Evolutionary conservation across 2,113 vertebrate genomes (phyloP).

Genomic region (Cnemophilus loriae): DNA sequence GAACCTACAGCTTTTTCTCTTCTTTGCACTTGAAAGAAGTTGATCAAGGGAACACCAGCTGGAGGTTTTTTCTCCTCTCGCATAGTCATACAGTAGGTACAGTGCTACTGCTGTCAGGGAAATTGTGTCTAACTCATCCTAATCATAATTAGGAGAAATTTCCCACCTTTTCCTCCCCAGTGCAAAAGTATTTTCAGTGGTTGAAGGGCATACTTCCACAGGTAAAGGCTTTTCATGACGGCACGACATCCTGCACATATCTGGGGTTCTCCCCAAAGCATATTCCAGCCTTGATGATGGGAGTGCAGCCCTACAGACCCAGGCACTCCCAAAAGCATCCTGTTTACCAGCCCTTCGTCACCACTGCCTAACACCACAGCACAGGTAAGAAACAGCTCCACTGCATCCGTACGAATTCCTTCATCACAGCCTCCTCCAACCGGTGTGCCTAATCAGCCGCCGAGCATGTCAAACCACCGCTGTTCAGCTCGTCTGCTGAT

Average conservation of each 20-base stretch:
- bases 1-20: neutral
- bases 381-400: neutral
- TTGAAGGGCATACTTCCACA: neutral
- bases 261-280: neutral
- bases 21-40: neutral
- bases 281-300: neutral
- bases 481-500: conserved; percentile 54
- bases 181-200: neutral
- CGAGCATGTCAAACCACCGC: conserved; percentile 48
- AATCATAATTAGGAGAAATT: neutral
- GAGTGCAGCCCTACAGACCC: neutral
- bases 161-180: neutral
- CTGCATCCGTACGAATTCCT: neutral
- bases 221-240: neutral
- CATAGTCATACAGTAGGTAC: neutral
- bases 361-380: neutral
- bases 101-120: neutral
- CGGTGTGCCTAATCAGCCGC: neutral
- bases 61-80: neutral
- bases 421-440: conserved; percentile 16
- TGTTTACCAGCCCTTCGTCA: neutral
- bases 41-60: neutral
- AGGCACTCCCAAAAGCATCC: neutral
- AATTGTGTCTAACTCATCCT: neutral
- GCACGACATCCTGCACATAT: neutral